A percentile compares a stretch with the other conserved stretches of the same genome.
Evolutionary conservation across 2,888 invertebrate species (phyloP).

Genomic region (Euplagia quadripunctaria): DNA sequence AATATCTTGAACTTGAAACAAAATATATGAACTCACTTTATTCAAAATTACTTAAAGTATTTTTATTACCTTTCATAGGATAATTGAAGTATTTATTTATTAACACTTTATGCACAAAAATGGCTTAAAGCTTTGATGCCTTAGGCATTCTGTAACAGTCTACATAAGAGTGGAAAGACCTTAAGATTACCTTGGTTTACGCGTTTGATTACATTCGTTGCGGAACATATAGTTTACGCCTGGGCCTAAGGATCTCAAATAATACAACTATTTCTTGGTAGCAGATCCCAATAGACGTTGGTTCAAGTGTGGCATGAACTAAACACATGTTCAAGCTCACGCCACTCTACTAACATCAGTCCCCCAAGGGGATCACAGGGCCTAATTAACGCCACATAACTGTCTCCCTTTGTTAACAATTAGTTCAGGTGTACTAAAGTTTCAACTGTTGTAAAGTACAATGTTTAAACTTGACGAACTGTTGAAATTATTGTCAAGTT

Average conservation of each 20-base stretch:
- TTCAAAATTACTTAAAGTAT: not conserved
- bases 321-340: constrained; percentile 27
- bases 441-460: constrained; percentile 29
- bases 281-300: constrained; percentile 1
- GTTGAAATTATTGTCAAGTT: constrained; percentile 8
- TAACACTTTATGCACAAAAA: no score
- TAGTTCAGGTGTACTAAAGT: constrained; percentile 42
- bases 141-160: no score
- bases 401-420: constrained; percentile 52
- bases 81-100: no score
- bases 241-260: no score
- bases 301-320: constrained; percentile 25
- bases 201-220: no score
- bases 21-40: not conserved
- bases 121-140: no score
- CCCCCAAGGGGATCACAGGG: constrained; percentile 39
- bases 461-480: constrained; percentile 8
- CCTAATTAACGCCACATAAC: constrained; percentile 50
- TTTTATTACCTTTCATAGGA: not conserved
- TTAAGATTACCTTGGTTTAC: no score
- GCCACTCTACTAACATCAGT: constrained; percentile 42
- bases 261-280: not conserved
- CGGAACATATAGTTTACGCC: no score
- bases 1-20: not conserved
- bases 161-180: no score